Evolutionary conservation across 1,140 invertebrate species (phyloP), one percentile per base, ranked within the genome.

Genomic region (Heliconius congener): DNA sequence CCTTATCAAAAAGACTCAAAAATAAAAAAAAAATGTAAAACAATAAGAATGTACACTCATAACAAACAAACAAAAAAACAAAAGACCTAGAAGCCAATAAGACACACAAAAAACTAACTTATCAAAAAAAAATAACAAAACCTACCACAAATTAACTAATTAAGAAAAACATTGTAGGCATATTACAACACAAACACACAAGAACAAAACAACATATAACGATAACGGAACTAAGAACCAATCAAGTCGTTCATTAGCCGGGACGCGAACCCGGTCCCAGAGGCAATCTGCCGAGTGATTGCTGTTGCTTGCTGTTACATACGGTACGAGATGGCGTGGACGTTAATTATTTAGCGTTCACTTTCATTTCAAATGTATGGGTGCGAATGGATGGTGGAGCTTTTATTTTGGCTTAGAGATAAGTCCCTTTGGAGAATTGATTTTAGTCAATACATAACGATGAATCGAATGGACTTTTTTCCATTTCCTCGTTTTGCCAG

Each of bases 331-430:
- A 23, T 57, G 9, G 8, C 8, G n/a, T 1, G 0, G 2, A 19
- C 60, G 60, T 66, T 66, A 66, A 66, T 66, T 66, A 66, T 66
- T 66, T 66, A 66, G 11, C 60, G 60, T 30, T 66, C 60, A 30
- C 60, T 30, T 11, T 66, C 60, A 66, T 66, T 66, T 66, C 2
- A 30, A 11, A 66, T 66, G 60, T 66, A 66, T 4, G 60, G 60
- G 8, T 8, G 13, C 3, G 23, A 11, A 37, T 37, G 34, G 60
- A 66, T 23, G 11, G 60, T 30, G 27, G 2, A 11, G 27, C 5
- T 66, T 66, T 27, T 27, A 13, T 66, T 30, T 27, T 2, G 27
- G 60, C 23, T 27, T 30, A 30, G 11, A 13, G 27, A 3, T 30
- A 1, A 66, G 1, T 13, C 3, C 27, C 27, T 66, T 66, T 27